These are phyloP conservation scores for Tragulus kanchil DNA, from an alignment of 2,113 vertebrate species.

Conservation along the genomic window DNA sequence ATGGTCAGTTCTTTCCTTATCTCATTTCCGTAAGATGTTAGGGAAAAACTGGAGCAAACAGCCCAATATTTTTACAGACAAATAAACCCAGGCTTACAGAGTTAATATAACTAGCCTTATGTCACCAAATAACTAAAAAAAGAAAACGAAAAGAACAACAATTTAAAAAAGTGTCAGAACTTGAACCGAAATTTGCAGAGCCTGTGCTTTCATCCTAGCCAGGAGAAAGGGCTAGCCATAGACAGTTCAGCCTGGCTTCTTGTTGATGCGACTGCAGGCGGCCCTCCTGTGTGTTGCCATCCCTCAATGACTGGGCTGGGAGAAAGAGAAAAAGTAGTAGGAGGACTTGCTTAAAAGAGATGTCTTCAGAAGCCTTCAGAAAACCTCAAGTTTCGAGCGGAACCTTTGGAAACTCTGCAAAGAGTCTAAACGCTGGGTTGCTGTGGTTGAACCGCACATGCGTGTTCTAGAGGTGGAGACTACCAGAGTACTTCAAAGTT, in stretches of 20 bases:
- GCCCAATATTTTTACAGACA: background rate
- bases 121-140: background rate
- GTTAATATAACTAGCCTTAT: background rate
- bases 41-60: background rate
- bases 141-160: background rate
- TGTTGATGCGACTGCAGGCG: background rate
- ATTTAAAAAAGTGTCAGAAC: background rate
- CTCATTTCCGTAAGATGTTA: background rate
- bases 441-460: background rate
- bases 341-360: background rate
- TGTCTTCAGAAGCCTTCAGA: background rate
- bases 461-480: background rate
- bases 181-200: background rate
- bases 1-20: background rate
- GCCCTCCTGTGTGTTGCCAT: background rate
- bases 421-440: background rate
- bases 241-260: background rate
- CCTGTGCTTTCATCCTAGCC: background rate
- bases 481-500: fast-evolving
- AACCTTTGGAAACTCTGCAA: background rate
- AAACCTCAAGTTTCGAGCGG: background rate
- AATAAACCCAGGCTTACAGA: background rate
- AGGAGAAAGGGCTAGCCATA: fast-evolving
- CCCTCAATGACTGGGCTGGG: background rate
- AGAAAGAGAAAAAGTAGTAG: background rate